Conservation (phyloP, 2,797 vertebrate species). For the Helicolenus hilgendorfi region DNA sequence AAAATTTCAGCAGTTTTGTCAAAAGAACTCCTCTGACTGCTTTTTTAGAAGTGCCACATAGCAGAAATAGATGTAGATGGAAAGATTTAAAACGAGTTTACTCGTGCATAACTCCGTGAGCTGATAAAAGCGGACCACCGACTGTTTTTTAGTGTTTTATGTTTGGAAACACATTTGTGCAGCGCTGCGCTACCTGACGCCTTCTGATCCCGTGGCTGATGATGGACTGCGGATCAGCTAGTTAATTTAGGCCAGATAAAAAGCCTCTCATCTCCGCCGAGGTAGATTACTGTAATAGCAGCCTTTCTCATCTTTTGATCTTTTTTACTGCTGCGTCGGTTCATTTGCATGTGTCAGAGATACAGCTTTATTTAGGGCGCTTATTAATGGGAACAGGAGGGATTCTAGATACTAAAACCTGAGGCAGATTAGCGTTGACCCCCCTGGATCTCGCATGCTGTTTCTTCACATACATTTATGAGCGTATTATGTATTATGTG, state of each 20-base stretch:
- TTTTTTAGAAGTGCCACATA: constrained; percentile 26
- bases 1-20: constrained; percentile 47
- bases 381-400: constrained; percentile 87
- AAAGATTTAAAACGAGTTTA: constrained; percentile 74
- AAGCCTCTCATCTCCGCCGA: constrained; percentile 83
- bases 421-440: constrained; percentile 87
- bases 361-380: constrained; percentile 86
- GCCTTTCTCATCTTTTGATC: constrained; percentile 89
- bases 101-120: constrained; percentile 27
- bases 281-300: constrained; percentile 89
- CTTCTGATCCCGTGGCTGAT: constrained; percentile 78
- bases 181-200: constrained; percentile 75
- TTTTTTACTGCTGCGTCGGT: constrained; percentile 82
- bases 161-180: constrained; percentile 73
- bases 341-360: constrained; percentile 91
- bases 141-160: constrained; percentile 79
- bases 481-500: constrained; percentile 46
- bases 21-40: background rate
- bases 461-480: constrained; percentile 63
- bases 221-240: constrained; percentile 83
- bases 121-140: constrained; percentile 76
- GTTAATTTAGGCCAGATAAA: constrained; percentile 88
- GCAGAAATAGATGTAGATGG: constrained; percentile 45
- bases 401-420: constrained; percentile 83
- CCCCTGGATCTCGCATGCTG: constrained; percentile 70